Base-by-base conservation (phyloP, 2,888 invertebrate species). In the Tanytarsus gracilentus region DNA sequence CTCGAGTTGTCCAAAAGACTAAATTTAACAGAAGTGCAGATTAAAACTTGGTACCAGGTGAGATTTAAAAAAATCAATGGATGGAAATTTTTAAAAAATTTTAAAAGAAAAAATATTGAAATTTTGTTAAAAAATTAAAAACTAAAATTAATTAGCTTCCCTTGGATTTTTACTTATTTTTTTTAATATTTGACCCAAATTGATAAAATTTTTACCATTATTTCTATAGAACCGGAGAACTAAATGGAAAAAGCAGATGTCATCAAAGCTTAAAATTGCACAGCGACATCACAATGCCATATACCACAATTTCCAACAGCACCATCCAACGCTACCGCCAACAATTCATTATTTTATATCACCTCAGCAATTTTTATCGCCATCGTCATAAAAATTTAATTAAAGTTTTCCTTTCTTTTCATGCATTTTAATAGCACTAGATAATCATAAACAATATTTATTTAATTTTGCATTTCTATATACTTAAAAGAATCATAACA, bases 181-280 rank as follows among this genome's bases (percentile, higher is more conserved):
- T n/a, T n/a, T n/a, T n/a, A n/a, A n/a, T n/a, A n/a, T n/a, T n/a
- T n/a, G n/a, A n/a, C n/a, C n/a, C n/a, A n/a, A n/a, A n/a, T n/a
- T n/a, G n/a, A n/a, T n/a, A n/a, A n/a, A n/a, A n/a, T n/a, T n/a
- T n/a, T n/a, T n/a, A n/a, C n/a, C n/a, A n/a, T n/a, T n/a, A n/a
- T n/a, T n/a, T n/a, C n/a, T n/a, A n/a, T n/a, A 94, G 73, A 94
- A 96, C 70, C 79, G 96, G 62, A 78, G 96, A 63, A 97, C 96
- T 0, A 96, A 97, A 71, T 96, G 95, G 95, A 95, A 97, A 75
- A 97, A 97, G 68, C 96, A 97, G 69, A 75, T 97, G 67, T 93
- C 95, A 1, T 88, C 92, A 0, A 77, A 92, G 3, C 74, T 95
- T 64, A 91, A 93, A 72, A 86, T 93, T 71, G 90, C 92, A 0